A percentile compares a stretch with the other conserved stretches of the same genome.
phyloP scores from a whole-genome alignment of 2,113 vertebrate genomes.

The Corythoichthys intestinalis region DNA sequence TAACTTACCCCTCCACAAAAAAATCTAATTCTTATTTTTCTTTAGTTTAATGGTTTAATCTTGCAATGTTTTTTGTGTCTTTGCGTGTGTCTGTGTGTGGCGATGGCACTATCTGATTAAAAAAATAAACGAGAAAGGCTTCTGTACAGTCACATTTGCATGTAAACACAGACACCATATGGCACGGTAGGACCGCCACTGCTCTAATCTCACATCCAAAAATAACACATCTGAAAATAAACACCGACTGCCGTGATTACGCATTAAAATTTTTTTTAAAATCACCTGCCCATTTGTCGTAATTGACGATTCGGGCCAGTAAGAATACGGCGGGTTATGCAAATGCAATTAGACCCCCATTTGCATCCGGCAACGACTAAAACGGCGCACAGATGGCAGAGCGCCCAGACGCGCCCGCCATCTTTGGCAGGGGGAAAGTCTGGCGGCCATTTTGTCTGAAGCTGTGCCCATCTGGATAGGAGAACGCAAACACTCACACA shows the following conservation, averaged over 20 bases:
- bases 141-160: slow-evolving; percentile 68
- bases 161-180: slow-evolving; percentile 59
- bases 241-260: slow-evolving; percentile 8
- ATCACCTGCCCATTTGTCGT: slow-evolving; percentile 15
- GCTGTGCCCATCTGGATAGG: slow-evolving; percentile 69
- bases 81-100: slow-evolving; percentile 18
- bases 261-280: slow-evolving; percentile 5
- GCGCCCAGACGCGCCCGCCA: slow-evolving; percentile 62
- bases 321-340: slow-evolving; percentile 71
- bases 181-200: slow-evolving; percentile 38
- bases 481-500: slow-evolving; percentile 25
- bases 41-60: not conserved
- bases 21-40: no score
- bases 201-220: slow-evolving; percentile 24
- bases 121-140: slow-evolving; percentile 50
- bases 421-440: slow-evolving; percentile 70
- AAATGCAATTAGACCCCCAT: slow-evolving; percentile 81
- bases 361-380: slow-evolving; percentile 72
- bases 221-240: slow-evolving; percentile 5
- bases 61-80: not conserved
- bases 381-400: slow-evolving; percentile 70
- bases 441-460: slow-evolving; percentile 75
- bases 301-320: slow-evolving; percentile 40
- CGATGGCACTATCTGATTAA: slow-evolving; percentile 39
- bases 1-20: no score